A percentile compares a stretch with the other conserved stretches of the same genome.
Conservation (phyloP, 2,113 vertebrate species). For the Trogon surrucura region DNA sequence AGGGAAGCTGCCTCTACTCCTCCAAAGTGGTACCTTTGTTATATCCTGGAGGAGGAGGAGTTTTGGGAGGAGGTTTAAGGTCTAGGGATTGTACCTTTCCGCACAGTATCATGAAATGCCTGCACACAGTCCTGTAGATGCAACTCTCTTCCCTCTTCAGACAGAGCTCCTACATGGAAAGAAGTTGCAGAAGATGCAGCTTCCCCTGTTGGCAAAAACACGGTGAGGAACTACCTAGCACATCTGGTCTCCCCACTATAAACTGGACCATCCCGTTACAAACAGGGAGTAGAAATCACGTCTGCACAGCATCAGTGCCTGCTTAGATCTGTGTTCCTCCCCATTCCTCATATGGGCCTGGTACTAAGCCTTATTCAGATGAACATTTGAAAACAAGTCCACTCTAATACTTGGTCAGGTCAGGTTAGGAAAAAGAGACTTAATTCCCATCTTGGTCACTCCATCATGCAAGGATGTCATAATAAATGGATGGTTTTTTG, state of each 20-base stretch:
- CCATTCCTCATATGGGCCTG: neutral
- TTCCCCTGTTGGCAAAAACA: neutral
- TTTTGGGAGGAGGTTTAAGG: neutral
- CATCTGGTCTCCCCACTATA: neutral
- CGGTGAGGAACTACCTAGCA: neutral
- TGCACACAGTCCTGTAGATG: neutral
- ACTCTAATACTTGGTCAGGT: neutral
- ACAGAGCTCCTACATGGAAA: neutral
- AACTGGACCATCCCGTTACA: neutral
- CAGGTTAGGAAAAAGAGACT: neutral
- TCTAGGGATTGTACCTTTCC: neutral
- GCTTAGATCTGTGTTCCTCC: neutral
- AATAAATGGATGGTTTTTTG: conserved; percentile 69
- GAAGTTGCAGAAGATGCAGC: neutral
- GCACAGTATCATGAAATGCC: neutral
- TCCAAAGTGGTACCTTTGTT: neutral
- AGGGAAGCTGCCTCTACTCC: neutral
- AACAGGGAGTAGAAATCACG: neutral
- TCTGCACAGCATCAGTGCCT: neutral
- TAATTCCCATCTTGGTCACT: neutral
- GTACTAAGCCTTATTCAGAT: neutral
- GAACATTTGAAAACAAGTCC: neutral
- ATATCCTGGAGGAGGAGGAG: neutral
- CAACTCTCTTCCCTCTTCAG: neutral
- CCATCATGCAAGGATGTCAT: conserved; percentile 27